Base-by-base conservation (phyloP, 2,888 invertebrate genomes). In the Hyles lineata region DNA sequence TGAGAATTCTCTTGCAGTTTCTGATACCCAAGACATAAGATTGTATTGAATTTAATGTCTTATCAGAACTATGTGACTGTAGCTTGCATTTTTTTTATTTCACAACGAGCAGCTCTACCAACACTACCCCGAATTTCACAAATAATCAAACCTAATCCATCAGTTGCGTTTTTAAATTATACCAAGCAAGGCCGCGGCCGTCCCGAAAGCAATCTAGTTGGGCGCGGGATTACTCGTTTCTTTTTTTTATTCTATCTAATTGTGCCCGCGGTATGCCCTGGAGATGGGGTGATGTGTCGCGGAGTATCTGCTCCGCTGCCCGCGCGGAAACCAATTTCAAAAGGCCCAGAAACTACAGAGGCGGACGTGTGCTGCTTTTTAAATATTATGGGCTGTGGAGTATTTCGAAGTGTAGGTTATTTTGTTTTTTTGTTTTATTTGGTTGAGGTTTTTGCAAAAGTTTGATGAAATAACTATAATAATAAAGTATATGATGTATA, bases 221-320 rank as follows among this genome's bases (percentile, higher is more conserved):
- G 80, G 82, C 77, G 74, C 78, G 82, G 82, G 85, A 87, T 86
- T 86, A 84, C 83, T 81, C 81, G 84, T 85, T 89, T 86, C 83
- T 87, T 89, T 90, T 84, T 89, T 90, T 88, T 90, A 86, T 90
- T 87, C 89, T 88, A 88, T 86, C 90, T 93, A 92, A 93, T 93
- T 92, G 90, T 89, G 84, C 86, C 84, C 85, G 86, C 83, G 87
- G 87, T 87, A 89, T 89, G 85, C 93, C 91, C 92, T 77, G 85
- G 92, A 90, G 93, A 92, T 86, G 89, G 90, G 90, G 90, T 84
- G 89, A 91, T 85, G 89, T 91, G 89, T 89, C 89, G 87, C 88
- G 83, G 86, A 86, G 85, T 85, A 85, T 84, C 85, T 84, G 82
- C 81, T 79, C 80, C 79, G 81, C 82, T 87, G 88, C 86, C 88